Evolutionary conservation across 2,888 invertebrate genomes (phyloP), one percentile per base, ranked within the genome.

Genomic region (Eupithecia centaureata): DNA sequence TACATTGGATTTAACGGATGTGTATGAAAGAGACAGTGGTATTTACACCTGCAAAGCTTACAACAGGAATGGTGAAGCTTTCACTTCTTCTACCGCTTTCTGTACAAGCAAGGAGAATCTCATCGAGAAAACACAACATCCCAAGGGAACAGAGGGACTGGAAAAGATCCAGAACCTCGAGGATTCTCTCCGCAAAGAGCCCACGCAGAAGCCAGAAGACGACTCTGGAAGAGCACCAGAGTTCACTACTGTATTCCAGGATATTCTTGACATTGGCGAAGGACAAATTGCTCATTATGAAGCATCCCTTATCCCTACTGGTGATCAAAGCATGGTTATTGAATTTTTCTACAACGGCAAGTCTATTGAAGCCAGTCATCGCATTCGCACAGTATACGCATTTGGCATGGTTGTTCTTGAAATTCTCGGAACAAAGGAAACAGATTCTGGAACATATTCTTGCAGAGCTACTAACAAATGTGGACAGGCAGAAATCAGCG

Each of bases 201-300:
- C 96, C 67, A 95, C 95, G 30, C 94, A 94, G 69, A 92, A 94
- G 25, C 93, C 95, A 1, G 96, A 96, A 71, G 94, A 95, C 56
- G 97, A 97, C 73, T 95, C 95, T 73, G 98, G 97, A 12, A 96
- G 97, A 83, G 95, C 98, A 66, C 98, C 98, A 47, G 96, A 96
- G 67, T 98, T 98, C 82, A 97, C 97, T 7, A 97, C 97, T 0
- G 96, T 97, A 83, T 98, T 98, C 88, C 95, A 96, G 77, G 96
- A 97, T 76, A 94, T 98, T 69, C 92, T 94, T 12, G 97, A 97
- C 79, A 94, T 99, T 60, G 96, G 96, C 51, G 99, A 99, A 92
- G 98, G 98, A 67, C 98, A 99, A 89, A 96, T 98, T 77, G 99
- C 99, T 76, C 99, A 99, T 88, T 99, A 99, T 88, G 99, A 99